Conservation (phyloP, 2,888 invertebrate genomes). For the Daptonema setosum region DNA sequence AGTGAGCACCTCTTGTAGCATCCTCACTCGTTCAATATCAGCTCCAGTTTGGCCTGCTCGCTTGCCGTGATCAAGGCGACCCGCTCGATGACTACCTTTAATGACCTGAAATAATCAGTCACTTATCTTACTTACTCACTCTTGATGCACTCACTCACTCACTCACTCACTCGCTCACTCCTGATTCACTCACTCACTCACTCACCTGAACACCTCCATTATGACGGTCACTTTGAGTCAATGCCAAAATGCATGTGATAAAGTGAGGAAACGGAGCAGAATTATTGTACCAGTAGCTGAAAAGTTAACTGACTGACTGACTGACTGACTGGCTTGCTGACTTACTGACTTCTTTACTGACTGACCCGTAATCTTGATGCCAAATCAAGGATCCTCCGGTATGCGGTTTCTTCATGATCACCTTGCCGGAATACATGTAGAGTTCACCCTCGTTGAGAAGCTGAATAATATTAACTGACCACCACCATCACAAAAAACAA, state of each 20-base stretch:
- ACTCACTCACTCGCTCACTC: too few species aligned
- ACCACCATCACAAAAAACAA: too few species aligned
- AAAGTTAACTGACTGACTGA: too few species aligned
- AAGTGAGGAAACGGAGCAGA: neutral
- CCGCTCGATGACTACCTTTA: neutral
- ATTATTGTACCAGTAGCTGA: slow-evolving; percentile 3
- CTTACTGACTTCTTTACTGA: too few species aligned
- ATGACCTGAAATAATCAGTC: neutral
- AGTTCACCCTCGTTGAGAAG: neutral
- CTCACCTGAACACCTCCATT: slow-evolving; percentile 1
- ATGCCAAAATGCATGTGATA: slow-evolving; percentile 1
- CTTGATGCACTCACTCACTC: too few species aligned
- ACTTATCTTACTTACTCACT: too few species aligned
- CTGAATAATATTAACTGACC: too few species aligned
- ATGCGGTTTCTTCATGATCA: neutral
- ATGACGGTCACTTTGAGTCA: neutral
- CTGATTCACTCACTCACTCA: too few species aligned
- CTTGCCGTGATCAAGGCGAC: neutral
- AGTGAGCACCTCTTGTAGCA: neutral
- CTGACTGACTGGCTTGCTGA: too few species aligned
- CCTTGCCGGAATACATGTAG: neutral
- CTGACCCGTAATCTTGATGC: neutral
- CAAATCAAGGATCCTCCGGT: neutral
- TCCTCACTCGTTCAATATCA: neutral
- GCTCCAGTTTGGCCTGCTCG: neutral